These are phyloP conservation scores for Coelopa frigida DNA, from an alignment of 1,140 invertebrate species.

Conservation along the genomic window DNA sequence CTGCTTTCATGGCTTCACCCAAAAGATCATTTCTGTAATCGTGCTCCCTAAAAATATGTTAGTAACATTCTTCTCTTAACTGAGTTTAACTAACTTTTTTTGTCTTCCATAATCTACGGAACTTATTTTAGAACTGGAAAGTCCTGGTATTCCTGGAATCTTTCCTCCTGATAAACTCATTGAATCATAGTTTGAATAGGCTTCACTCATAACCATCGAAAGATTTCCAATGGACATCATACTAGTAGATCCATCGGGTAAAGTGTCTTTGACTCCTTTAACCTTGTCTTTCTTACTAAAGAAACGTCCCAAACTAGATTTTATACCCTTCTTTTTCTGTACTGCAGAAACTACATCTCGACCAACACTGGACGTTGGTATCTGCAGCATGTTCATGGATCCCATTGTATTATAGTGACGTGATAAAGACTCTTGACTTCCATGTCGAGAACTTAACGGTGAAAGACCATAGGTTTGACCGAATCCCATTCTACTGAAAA, in stretches of 20 bases:
- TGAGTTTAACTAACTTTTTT: conserved; percentile 68
- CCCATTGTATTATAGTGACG: conserved; percentile 49
- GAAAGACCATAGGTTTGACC: conserved; percentile 57
- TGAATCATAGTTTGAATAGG: conserved; percentile 49
- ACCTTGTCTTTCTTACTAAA: conserved; percentile 96
- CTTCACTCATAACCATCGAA: conserved; percentile 48
- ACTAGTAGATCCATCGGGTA: conserved; percentile 45
- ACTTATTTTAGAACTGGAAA: conserved; percentile 62
- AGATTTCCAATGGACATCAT: conserved; percentile 47
- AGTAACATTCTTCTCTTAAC: neutral
- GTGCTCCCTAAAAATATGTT: conserved; percentile 46
- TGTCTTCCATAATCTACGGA: conserved; percentile 76
- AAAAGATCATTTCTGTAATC: conserved; percentile 86
- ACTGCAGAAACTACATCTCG: conserved; percentile 48
- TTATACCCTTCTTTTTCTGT: conserved; percentile 93
- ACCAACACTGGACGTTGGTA: conserved; percentile 41
- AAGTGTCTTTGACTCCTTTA: conserved; percentile 46
- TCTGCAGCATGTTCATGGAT: conserved; percentile 50
- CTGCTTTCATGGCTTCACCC: conserved; percentile 97
- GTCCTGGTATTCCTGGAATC: conserved; percentile 39
- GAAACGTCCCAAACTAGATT: conserved; percentile 87
- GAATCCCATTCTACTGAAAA: conserved; percentile 35
- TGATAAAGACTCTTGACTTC: conserved; percentile 71
- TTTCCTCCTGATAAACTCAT: conserved; percentile 53
- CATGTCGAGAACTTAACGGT: conserved; percentile 70